Conservation (phyloP, 2,888 invertebrate genomes). For the Prenolepis imparis region DNA sequence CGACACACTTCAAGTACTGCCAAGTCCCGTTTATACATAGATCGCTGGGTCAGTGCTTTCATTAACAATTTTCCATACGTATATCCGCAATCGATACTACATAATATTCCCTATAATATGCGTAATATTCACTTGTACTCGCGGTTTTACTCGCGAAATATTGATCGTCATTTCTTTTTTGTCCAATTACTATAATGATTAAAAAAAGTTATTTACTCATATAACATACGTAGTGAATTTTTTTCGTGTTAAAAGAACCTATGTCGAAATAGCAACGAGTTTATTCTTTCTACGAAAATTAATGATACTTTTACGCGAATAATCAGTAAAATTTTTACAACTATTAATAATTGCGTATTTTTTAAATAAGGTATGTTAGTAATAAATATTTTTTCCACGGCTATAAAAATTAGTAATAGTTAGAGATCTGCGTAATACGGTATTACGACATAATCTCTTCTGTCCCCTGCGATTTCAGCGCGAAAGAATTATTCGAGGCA, state of each 20-base stretch:
- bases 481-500: slow-evolving; percentile 54
- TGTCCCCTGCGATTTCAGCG: slow-evolving; percentile 32
- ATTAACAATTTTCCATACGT: slow-evolving; percentile 24
- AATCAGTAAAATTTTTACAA: not conserved
- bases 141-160: not conserved
- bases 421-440: slow-evolving; percentile 1
- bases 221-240: not conserved
- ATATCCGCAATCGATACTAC: not conserved
- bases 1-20: slow-evolving; percentile 27
- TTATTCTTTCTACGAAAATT: not conserved
- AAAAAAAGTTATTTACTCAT: not conserved
- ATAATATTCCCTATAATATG: not conserved
- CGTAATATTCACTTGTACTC: slow-evolving; percentile 3
- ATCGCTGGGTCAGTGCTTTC: slow-evolving; percentile 35
- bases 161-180: not conserved
- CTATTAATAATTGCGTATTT: not conserved
- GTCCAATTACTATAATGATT: not conserved
- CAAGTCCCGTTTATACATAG: slow-evolving; percentile 25
- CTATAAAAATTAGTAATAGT: slow-evolving; percentile 22
- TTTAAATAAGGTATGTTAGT: not conserved
- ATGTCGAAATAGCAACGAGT: not conserved
- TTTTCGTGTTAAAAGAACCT: not conserved
- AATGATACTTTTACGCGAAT: not conserved
- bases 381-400: slow-evolving; percentile 2
- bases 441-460: slow-evolving; percentile 40